phyloP scores from a whole-genome alignment of 2,113 vertebrate species.

The Polypterus bichir region DNA sequence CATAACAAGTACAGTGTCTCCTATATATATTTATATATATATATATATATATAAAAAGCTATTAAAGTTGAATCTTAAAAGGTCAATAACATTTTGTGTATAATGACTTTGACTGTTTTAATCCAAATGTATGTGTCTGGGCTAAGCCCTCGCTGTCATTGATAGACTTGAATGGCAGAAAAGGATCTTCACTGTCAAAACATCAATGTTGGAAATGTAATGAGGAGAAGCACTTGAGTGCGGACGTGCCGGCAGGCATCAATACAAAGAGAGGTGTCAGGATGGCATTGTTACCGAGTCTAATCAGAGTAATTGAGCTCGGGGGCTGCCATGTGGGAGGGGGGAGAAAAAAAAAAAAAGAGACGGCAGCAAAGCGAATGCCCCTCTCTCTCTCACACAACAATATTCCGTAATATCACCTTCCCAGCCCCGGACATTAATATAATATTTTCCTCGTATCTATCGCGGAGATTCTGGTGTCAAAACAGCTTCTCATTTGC shows the following conservation, averaged over 20 bases:
- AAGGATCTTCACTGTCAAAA: conserved; percentile 61
- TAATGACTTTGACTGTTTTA: conserved; percentile 63
- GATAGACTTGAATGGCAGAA: conserved; percentile 76
- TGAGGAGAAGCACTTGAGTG: conserved; percentile 62
- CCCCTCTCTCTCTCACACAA: conserved; percentile 44
- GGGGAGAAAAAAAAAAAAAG: conserved; percentile 36
- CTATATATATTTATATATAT: conserved; percentile 8
- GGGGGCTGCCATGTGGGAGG: conserved; percentile 24
- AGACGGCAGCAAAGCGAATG: conserved; percentile 48
- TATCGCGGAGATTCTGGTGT: conserved; percentile 50
- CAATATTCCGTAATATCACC: conserved; percentile 73
- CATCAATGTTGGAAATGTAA: conserved; percentile 53
- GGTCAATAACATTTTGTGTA: conserved; percentile 49
- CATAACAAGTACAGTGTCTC: conserved; percentile 34
- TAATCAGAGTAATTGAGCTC: conserved; percentile 68
- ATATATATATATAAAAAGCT: conserved; percentile 28
- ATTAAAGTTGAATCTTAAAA: conserved; percentile 48
- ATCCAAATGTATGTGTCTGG: conserved; percentile 55
- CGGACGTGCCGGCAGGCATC: conserved; percentile 48
- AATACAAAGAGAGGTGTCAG: conserved; percentile 45
- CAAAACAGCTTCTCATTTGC: conserved; percentile 89
- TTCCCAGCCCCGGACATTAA: conserved; percentile 54
- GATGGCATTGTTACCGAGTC: conserved; percentile 48
- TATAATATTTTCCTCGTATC: conserved; percentile 66
- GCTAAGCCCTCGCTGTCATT: conserved; percentile 58